Conservation (phyloP, 2,113 vertebrate genomes). For the Eupsittula cactorum region DNA sequence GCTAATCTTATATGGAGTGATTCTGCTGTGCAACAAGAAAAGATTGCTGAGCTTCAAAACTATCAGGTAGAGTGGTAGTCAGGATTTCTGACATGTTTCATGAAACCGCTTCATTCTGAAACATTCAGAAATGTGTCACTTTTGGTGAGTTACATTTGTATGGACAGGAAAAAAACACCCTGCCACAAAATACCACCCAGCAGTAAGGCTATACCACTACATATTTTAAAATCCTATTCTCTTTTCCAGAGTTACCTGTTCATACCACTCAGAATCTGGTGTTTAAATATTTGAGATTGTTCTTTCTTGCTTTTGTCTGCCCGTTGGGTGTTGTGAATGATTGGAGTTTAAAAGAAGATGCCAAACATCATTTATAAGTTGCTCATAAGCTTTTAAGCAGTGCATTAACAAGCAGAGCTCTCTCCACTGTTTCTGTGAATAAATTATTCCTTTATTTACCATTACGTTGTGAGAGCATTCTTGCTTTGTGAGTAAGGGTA, state of each 20-base stretch:
- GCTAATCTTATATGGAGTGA: conserved; percentile 98
- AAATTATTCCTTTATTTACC: background rate
- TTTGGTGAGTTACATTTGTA: background rate
- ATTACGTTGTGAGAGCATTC: background rate
- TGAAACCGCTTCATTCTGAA: background rate
- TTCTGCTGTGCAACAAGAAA: conserved; percentile 95
- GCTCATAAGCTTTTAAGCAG: background rate
- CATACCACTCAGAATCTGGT: background rate
- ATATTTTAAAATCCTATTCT: background rate
- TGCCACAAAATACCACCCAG: background rate
- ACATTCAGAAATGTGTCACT: background rate
- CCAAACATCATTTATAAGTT: background rate
- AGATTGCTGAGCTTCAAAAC: conserved; percentile 95
- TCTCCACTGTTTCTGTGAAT: background rate
- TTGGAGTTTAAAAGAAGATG: background rate
- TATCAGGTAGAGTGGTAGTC: conserved; percentile 84
- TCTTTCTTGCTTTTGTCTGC: background rate
- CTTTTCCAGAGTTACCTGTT: background rate
- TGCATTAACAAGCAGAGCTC: background rate
- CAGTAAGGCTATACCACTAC: background rate
- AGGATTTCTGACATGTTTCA: background rate
- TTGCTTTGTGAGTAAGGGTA: background rate
- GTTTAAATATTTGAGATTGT: background rate
- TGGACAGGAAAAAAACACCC: fast-evolving
- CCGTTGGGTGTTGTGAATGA: background rate